Evolutionary conservation across 2,888 invertebrate genomes (phyloP).

Genomic region (Hylaea fasciaria): DNA sequence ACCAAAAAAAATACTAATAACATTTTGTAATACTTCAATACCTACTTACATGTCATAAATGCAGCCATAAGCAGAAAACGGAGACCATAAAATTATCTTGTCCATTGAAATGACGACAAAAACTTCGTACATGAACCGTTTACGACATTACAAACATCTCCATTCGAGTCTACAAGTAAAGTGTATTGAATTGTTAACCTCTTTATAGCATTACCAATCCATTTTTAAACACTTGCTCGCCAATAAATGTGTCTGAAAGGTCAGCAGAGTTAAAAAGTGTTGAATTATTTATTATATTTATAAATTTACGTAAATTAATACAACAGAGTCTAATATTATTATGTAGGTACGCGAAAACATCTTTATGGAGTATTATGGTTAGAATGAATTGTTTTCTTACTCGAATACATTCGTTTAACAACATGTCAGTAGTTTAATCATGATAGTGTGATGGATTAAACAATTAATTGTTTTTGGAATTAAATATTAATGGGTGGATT

Average conservation of each 20-base stretch:
- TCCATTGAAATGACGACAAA: constrained; percentile 5
- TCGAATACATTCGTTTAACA: too few relatives aligned
- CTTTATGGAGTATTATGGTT: not conserved
- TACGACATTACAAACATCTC: constrained; percentile 16
- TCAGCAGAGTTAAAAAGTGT: constrained; percentile 13
- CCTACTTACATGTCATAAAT: not conserved
- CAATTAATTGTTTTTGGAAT: too few relatives aligned
- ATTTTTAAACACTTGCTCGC: constrained; percentile 15
- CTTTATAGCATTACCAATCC: constrained; percentile 14
- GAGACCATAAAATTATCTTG: constrained; percentile 19
- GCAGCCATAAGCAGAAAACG: constrained; percentile 4
- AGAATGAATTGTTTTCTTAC: too few relatives aligned
- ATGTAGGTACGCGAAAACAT: constrained; percentile 4
- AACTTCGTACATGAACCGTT: constrained; percentile 10
- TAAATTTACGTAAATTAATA: constrained; percentile 22
- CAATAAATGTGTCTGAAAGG: constrained; percentile 18
- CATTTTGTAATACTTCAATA: not conserved
- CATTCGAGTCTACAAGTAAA: constrained; percentile 8
- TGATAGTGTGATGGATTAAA: too few relatives aligned
- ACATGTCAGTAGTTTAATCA: too few relatives aligned
- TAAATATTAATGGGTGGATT: too few relatives aligned
- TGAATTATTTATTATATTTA: constrained; percentile 28
- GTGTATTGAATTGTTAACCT: constrained; percentile 19
- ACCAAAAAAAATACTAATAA: not conserved
- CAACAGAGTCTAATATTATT: not conserved